Percentiles rank a stretch among this genome's conserved stretches.
phyloP scores from a whole-genome alignment of 2,113 vertebrate species.

The Cyprinodon brontotheroides region DNA sequence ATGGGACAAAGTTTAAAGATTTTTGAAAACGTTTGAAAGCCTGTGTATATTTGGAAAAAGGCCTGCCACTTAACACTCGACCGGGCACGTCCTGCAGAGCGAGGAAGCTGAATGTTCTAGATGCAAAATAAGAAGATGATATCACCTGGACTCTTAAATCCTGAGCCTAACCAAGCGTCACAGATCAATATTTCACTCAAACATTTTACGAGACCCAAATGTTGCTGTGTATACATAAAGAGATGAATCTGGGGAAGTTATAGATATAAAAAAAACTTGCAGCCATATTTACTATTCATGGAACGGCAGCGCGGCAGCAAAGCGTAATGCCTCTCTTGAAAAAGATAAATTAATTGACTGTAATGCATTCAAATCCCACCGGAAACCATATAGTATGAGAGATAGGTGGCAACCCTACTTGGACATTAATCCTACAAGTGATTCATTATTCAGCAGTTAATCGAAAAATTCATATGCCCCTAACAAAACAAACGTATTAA shows the following conservation, averaged over 20 bases:
- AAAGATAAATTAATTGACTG: constrained; percentile 73
- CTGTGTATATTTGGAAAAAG: not conserved
- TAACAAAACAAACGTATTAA: constrained; percentile 78
- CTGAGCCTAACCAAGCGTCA: not conserved
- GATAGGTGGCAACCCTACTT: constrained; percentile 75
- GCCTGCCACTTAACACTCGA: not conserved
- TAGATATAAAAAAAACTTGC: constrained; percentile 52
- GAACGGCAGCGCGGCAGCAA: constrained; percentile 58
- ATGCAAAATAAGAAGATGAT: constrained; percentile 8
- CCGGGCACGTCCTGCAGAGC: not conserved
- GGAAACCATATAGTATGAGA: constrained; percentile 69
- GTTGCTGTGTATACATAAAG: constrained; percentile 44
- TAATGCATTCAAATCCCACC: constrained; percentile 74
- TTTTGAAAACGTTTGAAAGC: not conserved
- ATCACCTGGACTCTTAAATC: constrained; percentile 16
- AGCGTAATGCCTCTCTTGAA: constrained; percentile 59
- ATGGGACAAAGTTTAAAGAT: not conserved
- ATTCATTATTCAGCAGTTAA: constrained; percentile 80
- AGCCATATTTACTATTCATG: constrained; percentile 63
- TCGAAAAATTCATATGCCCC: constrained; percentile 78
- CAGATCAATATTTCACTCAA: constrained; percentile 41
- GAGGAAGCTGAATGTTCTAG: not conserved
- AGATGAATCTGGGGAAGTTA: constrained; percentile 31
- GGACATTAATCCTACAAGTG: constrained; percentile 78
- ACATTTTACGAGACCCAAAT: constrained; percentile 32